These are phyloP conservation scores for Cryptocephalus moraei DNA, from an alignment of 2,888 invertebrate species.

Conservation along the genomic window DNA sequence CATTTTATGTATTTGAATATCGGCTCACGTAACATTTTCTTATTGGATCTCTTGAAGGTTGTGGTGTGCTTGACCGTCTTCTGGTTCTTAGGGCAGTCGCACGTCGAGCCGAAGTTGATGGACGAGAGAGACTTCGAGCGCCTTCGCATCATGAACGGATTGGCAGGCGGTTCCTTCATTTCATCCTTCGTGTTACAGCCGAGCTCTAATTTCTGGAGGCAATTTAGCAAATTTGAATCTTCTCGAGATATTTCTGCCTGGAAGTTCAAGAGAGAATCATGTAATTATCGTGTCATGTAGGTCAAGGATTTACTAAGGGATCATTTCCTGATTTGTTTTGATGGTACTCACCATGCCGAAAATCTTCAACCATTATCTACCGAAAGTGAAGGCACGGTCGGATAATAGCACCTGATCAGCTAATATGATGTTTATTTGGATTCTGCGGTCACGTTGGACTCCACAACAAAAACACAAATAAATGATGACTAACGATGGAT, in stretches of 20 bases:
- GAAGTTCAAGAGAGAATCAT: conserved; percentile 13
- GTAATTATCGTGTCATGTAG: conserved; percentile 8
- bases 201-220: conserved; percentile 34
- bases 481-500: conserved; percentile 22
- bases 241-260: conserved; percentile 33
- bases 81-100: conserved; percentile 26
- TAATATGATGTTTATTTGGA: too few relatives aligned
- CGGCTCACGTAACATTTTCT: conserved; percentile 47
- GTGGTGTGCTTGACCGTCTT: conserved; percentile 27
- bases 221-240: conserved; percentile 30
- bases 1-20: conserved; percentile 43
- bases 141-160: conserved; percentile 33
- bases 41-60: conserved; percentile 27
- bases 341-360: conserved; percentile 14
- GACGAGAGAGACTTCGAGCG: conserved; percentile 36
- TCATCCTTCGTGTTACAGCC: conserved; percentile 17
- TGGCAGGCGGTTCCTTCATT: conserved; percentile 12
- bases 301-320: conserved; percentile 22
- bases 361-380: conserved; percentile 19
- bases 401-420: background rate
- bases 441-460: conserved; percentile 3
- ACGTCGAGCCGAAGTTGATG: conserved; percentile 30
- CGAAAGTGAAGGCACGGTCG: conserved; percentile 3
- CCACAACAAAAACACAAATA: conserved; percentile 22
- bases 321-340: background rate